phyloP scores from a whole-genome alignment of 2,888 invertebrate species.

The Pterobdella sp. region DNA sequence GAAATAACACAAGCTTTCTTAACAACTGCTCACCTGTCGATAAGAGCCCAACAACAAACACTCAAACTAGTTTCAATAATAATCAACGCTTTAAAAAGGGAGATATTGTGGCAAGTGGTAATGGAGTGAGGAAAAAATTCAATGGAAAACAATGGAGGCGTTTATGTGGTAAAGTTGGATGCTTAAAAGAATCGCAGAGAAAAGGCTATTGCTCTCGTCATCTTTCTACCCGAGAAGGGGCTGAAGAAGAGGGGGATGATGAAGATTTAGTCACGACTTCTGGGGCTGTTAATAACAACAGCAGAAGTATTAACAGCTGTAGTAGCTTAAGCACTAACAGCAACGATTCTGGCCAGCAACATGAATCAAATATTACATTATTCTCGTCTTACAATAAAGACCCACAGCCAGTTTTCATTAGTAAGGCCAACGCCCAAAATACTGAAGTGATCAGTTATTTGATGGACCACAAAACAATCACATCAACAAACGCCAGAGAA shows the following conservation, averaged over 20 bases:
- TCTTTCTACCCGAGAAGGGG: constrained; percentile 66
- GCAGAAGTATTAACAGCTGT: not conserved
- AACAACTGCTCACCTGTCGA: not conserved
- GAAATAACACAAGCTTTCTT: not conserved
- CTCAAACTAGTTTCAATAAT: not conserved
- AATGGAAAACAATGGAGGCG: constrained; percentile 99
- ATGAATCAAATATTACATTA: not conserved
- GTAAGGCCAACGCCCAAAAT: not conserved
- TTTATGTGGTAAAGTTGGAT: constrained; percentile 87
- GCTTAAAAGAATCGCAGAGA: constrained; percentile 91
- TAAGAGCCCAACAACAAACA: not conserved
- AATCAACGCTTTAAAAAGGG: constrained; percentile 29
- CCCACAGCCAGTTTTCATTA: not conserved
- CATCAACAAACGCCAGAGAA: not conserved
- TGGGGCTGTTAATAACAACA: not conserved
- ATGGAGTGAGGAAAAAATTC: constrained; percentile 82
- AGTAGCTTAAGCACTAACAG: not conserved
- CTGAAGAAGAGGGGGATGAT: not conserved
- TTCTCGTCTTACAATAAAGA: not conserved
- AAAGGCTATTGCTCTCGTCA: constrained; percentile 93
- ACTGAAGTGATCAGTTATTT: not conserved
- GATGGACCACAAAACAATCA: too few species aligned
- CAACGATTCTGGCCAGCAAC: constrained; percentile 16
- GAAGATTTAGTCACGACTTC: not conserved
- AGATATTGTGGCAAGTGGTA: constrained; percentile 47